Base-by-base conservation (phyloP, 2,888 invertebrate genomes). In the Lycia hirtaria region DNA sequence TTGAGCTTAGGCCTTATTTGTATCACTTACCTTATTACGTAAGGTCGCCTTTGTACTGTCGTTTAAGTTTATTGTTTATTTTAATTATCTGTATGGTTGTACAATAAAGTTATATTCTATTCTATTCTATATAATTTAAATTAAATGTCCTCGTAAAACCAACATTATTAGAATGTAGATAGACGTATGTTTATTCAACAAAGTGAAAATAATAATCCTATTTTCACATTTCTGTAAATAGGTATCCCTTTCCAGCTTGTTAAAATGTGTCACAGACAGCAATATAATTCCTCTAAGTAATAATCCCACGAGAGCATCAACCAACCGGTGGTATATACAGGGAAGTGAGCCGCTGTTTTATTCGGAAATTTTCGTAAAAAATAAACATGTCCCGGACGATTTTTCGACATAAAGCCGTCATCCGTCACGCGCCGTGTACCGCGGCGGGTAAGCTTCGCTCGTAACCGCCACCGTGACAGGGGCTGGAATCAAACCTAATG, bases 371-470 rank as follows among this genome's bases (percentile, higher is more conserved):
- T 74, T 75, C 64, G 72, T 78, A 71, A 74, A 71, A 74, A 68
- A 71, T 68, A 68, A 66, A 71, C 72, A 73, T 69, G 70, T 72
- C 69, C 63, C 62, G 55, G 67, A 62, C 69, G 61, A 80, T 82
- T 78, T 78, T 76, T 76, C 70, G 65, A 60, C 60, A 64, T 67
- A 66, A 70, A 66, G 65, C 76, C 60, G 55, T 65, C 73, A 85
- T 87, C 70, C 73, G 70, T 87, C 84, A 80, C 65, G 64, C 73
- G 76, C 75, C 77, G 73, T 60, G 56, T 65, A 54, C 67, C 59
- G 56, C 55, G 56, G 59, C 55, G 69, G 69, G 77, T 80, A 73
- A 78, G 82, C 77, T 26, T 6, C 6, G 26, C 37, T 81, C 80
- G 68, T 37, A 68, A 67, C 65, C 72, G 72, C 12, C 4, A 33